Evolutionary conservation across 2,888 invertebrate species (phyloP).

Genomic region (Drosophila conformis): DNA sequence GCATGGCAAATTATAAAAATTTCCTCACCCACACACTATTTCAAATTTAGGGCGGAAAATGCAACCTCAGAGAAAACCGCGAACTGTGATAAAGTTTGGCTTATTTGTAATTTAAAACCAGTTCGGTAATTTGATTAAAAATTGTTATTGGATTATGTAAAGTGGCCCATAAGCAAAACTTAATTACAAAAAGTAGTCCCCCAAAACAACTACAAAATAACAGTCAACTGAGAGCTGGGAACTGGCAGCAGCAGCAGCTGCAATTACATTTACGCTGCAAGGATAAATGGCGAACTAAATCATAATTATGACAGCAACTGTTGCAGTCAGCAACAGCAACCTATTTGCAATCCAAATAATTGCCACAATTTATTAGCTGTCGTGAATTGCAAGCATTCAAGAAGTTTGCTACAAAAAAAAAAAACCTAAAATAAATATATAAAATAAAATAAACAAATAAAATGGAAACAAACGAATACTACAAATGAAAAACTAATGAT

Average conservation of each 20-base stretch:
- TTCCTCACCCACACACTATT: background rate
- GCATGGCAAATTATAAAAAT: background rate
- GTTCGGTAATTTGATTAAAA: slow-evolving; percentile 1
- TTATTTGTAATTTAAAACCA: background rate
- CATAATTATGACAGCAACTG: slow-evolving; percentile 70
- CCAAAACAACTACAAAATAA: slow-evolving; percentile 14
- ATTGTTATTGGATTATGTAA: background rate
- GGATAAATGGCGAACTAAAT: slow-evolving; percentile 61
- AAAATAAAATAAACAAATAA: slow-evolving; percentile 6
- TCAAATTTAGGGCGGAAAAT: background rate
- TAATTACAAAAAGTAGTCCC: slow-evolving; percentile 32
- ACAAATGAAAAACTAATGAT: slow-evolving; percentile 24
- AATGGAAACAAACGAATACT: slow-evolving; percentile 23
- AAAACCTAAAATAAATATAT: slow-evolving; percentile 24
- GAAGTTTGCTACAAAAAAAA: slow-evolving; percentile 40
- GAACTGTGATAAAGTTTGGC: background rate
- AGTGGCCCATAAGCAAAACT: background rate
- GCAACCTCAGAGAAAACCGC: background rate
- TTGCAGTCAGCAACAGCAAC: slow-evolving; percentile 38
- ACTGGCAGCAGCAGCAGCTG: slow-evolving; percentile 24
- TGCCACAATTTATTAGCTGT: slow-evolving; percentile 69
- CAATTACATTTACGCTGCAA: slow-evolving; percentile 44
- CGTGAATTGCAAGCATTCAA: slow-evolving; percentile 45
- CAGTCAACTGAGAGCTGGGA: background rate
- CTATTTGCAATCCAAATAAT: slow-evolving; percentile 71